Evolutionary conservation across 2,888 invertebrate species (phyloP), one percentile per base, ranked within the genome.

Genomic region (Hypolimnas misippus): DNA sequence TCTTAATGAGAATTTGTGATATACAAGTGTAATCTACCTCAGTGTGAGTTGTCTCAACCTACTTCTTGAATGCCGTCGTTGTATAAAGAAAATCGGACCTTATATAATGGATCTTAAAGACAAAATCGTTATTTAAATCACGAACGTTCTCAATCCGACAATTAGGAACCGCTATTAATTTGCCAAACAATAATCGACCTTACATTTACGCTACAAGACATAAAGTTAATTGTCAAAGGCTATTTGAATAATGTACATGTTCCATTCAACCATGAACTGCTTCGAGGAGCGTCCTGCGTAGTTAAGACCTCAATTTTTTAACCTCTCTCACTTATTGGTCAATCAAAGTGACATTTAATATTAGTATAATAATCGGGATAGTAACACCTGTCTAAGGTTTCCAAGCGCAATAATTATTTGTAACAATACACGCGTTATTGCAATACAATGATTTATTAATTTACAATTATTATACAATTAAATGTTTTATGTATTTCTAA

Each of bases 181-280:
- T 77, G 80, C 70, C 76, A 75, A 73, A 63, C 78, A 66, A 87
- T 81, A 82, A 69, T 87, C 73, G 75, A 74, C 83, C 81, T 79
- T 90, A 80, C 72, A 58, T 46, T 75, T 50, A 53, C 62, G 73
- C 50, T 29, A 67, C 70, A 88, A 79, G 81, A 77, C 72, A 65
- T 72, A 78, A 68, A 80, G 73, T 85, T 69, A 77, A 63, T 62
- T 73, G 73, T 58, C 63, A 61, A 49, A 65, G 58, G 70, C 71
- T 73, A 74, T 77, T 81, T 78, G 75, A 82, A 80, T 77, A 82
- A 80, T 80, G 84, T 87, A 87, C 87, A 89, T 89, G 85, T 87
- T 85, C 83, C 84, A 86, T 87, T 89, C 89, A 91, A 91, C 90
- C 90, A 89, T 91, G 90, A 91, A 89, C 90, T 89, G 87, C 89